These are phyloP conservation scores for Tursiops truncatus DNA, from an alignment of 2,113 vertebrate genomes.

Conservation along the genomic window DNA sequence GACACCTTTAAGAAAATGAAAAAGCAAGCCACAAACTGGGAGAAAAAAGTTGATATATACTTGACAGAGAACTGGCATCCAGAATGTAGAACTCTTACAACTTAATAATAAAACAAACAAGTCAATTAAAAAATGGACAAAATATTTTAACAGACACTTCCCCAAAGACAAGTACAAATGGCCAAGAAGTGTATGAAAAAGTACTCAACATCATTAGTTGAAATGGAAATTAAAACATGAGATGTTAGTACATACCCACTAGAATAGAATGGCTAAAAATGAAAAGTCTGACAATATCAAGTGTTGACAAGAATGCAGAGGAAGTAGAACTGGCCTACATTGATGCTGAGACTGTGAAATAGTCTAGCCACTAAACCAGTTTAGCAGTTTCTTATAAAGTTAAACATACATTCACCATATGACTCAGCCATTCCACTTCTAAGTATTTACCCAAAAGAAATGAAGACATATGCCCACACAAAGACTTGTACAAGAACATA, in stretches of 20 bases:
- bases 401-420: neutral
- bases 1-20: neutral
- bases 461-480: neutral
- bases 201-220: neutral
- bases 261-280: conserved; percentile 6
- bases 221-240: conserved; percentile 22
- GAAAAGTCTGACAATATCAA: conserved; percentile 18
- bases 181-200: neutral
- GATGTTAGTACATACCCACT: neutral
- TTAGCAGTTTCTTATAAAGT: conserved; percentile 22
- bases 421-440: neutral
- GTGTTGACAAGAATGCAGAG: neutral
- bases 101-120: neutral
- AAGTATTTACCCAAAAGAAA: conserved; percentile 26
- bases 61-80: neutral
- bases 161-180: neutral
- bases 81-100: conserved; percentile 1
- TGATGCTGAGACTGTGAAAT: neutral
- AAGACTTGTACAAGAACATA: neutral
- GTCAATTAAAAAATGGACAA: neutral
- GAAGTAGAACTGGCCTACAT: neutral
- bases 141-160: neutral
- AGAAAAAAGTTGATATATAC: neutral
- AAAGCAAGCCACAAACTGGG: neutral
- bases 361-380: neutral